phyloP scores from a whole-genome alignment of 2,797 vertebrate genomes.

The Enteromius trimaculatus region DNA sequence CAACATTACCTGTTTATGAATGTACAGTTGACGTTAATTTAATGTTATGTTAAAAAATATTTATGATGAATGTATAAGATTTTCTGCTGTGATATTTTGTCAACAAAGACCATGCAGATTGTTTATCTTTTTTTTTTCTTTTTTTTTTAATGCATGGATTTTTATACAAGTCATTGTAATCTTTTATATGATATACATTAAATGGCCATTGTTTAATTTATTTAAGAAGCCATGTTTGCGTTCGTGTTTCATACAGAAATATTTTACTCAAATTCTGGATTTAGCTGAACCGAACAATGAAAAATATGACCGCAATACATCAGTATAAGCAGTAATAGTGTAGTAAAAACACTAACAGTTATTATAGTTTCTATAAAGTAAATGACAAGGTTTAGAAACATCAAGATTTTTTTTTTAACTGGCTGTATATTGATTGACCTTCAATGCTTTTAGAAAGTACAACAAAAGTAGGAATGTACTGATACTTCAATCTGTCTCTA shows the following conservation, averaged over 20 bases:
- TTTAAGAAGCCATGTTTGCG: conserved; percentile 8
- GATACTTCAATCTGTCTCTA: not conserved
- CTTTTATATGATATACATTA: conserved; percentile 60
- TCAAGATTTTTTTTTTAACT: conserved; percentile 1
- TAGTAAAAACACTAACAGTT: not conserved
- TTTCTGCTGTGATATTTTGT: conserved; percentile 57
- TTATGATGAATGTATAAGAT: conserved; percentile 45
- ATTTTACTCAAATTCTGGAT: not conserved
- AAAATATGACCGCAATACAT: not conserved
- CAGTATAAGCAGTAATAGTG: not conserved
- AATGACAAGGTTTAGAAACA: not conserved
- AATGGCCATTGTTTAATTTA: conserved; percentile 48
- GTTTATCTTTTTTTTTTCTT: not conserved
- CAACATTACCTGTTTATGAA: conserved; percentile 37
- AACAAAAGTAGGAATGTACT: not conserved
- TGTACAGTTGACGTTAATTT: conserved; percentile 42
- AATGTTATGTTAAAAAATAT: conserved; percentile 30
- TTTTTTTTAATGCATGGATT: conserved; percentile 66
- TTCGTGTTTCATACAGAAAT: not conserved
- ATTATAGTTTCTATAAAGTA: not conserved
- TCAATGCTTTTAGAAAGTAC: not conserved
- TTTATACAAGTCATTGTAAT: conserved; percentile 58
- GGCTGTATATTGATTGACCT: not conserved
- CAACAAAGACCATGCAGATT: conserved; percentile 56
- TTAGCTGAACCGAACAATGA: not conserved